phyloP scores from a whole-genome alignment of 1,140 invertebrate genomes.

The Zaprionus inermis region DNA sequence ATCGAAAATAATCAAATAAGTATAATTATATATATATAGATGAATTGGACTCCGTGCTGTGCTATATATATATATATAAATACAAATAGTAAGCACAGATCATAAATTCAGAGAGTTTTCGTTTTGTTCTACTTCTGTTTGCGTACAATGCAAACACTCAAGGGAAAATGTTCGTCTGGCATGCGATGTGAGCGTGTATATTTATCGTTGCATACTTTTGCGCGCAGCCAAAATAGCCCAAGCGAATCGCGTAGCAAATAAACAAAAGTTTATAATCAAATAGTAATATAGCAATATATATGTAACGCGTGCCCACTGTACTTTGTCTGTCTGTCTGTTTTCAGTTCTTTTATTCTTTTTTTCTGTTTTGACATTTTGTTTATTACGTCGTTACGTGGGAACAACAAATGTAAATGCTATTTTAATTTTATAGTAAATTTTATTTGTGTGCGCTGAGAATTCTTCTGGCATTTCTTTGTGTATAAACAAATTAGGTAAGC shows the following conservation, averaged over 20 bases:
- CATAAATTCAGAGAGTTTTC: conserved; percentile 11
- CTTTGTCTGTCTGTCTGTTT: neutral
- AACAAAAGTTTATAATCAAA: neutral
- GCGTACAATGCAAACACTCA: conserved; percentile 5
- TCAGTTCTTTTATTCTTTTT: conserved; percentile 16
- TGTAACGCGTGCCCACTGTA: conserved; percentile 13
- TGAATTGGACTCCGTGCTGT: conserved; percentile 13
- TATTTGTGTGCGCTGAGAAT: conserved; percentile 57
- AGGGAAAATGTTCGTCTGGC: conserved; percentile 36
- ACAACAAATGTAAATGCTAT: conserved; percentile 43
- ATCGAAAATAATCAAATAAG: conserved; percentile 39
- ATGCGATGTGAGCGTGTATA: neutral
- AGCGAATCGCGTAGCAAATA: conserved; percentile 6
- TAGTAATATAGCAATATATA: neutral
- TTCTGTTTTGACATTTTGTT: conserved; percentile 63
- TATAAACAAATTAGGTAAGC: conserved; percentile 16
- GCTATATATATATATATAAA: conserved; percentile 11
- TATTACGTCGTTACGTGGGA: conserved; percentile 71
- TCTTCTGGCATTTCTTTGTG: conserved; percentile 37
- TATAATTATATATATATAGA: conserved; percentile 36
- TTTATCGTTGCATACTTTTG: conserved; percentile 55
- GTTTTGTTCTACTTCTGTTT: neutral
- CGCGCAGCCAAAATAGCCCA: conserved; percentile 30
- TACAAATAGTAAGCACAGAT: conserved; percentile 4
- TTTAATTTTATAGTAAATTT: conserved; percentile 46